phyloP scores from a whole-genome alignment of 2,888 invertebrate species.

The Troilus luridus region DNA sequence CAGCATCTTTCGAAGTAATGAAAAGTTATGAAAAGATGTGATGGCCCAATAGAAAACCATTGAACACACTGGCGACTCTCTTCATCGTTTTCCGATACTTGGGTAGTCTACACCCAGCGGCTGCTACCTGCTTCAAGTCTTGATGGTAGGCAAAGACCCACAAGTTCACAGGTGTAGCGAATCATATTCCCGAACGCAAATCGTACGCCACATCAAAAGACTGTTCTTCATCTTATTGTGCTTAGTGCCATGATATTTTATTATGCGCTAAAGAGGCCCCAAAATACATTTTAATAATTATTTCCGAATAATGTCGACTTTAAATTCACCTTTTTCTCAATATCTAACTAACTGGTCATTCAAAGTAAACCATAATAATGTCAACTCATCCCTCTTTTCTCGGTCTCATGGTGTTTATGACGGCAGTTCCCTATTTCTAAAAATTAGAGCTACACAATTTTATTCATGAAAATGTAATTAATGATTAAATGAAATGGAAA shows the following conservation, averaged over 20 bases:
- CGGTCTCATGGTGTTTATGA: no score
- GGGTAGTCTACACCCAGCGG: not conserved
- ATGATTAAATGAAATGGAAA: no score
- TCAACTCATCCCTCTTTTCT: no score
- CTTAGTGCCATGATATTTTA: not conserved
- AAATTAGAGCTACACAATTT: no score
- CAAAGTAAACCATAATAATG: no score
- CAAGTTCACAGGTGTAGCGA: not conserved
- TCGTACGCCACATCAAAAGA: not conserved
- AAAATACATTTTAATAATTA: not conserved
- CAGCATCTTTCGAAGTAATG: no score
- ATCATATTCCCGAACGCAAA: constrained; percentile 8
- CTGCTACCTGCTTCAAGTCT: not conserved
- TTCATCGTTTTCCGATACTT: not conserved
- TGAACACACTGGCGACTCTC: not conserved
- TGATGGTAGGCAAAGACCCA: not conserved
- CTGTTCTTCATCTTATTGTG: not conserved
- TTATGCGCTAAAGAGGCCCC: not conserved
- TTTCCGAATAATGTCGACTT: not conserved
- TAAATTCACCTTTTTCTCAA: not conserved
- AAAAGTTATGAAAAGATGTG: no score
- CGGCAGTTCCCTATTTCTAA: no score
- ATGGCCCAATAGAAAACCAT: no score
- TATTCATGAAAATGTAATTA: no score
- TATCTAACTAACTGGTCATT: no score